These are phyloP conservation scores for Drosophila sproati DNA, from an alignment of 1,140 invertebrate species.

Conservation along the genomic window DNA sequence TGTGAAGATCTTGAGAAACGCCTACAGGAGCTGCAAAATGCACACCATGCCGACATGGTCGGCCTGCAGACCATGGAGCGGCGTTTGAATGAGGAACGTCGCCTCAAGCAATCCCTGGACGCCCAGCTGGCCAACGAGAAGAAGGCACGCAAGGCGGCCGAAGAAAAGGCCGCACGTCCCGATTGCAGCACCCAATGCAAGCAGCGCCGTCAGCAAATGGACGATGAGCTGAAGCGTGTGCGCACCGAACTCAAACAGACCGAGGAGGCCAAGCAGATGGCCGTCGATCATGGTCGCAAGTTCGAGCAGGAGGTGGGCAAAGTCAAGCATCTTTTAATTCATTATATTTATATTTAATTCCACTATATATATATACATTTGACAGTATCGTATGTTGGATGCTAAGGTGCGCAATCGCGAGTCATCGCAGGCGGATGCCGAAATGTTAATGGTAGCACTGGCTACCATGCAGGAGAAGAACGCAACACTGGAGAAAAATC, in stretches of 20 bases:
- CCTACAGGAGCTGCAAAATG: slow-evolving; percentile 89
- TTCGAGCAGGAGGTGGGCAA: slow-evolving; percentile 77
- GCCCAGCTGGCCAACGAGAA: slow-evolving; percentile 91
- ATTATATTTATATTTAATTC: too few relatives aligned
- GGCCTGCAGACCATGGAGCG: slow-evolving; percentile 91
- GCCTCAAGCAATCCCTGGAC: slow-evolving; percentile 90
- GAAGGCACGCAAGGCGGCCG: slow-evolving; percentile 89
- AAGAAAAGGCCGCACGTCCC: slow-evolving; percentile 86
- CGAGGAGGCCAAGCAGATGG: slow-evolving; percentile 87
- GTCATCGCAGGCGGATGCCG: slow-evolving; percentile 92
- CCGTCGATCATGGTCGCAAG: slow-evolving; percentile 77
- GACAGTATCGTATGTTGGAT: slow-evolving; percentile 74
- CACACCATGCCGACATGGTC: slow-evolving; percentile 92
- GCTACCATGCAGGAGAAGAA: slow-evolving; percentile 94
- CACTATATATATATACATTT: too few relatives aligned
- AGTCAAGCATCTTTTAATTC: background rate
- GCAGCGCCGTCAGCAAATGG: slow-evolving; percentile 90
- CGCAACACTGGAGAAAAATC: slow-evolving; percentile 94
- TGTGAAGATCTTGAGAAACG: slow-evolving; percentile 85
- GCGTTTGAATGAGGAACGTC: slow-evolving; percentile 93
- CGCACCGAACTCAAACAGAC: slow-evolving; percentile 90
- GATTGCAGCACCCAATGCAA: slow-evolving; percentile 93
- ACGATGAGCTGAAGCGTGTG: slow-evolving; percentile 91
- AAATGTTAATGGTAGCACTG: slow-evolving; percentile 92
- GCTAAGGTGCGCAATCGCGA: slow-evolving; percentile 85